Conservation (phyloP, 2,888 invertebrate species). For the Parnassius mnemosyne region DNA sequence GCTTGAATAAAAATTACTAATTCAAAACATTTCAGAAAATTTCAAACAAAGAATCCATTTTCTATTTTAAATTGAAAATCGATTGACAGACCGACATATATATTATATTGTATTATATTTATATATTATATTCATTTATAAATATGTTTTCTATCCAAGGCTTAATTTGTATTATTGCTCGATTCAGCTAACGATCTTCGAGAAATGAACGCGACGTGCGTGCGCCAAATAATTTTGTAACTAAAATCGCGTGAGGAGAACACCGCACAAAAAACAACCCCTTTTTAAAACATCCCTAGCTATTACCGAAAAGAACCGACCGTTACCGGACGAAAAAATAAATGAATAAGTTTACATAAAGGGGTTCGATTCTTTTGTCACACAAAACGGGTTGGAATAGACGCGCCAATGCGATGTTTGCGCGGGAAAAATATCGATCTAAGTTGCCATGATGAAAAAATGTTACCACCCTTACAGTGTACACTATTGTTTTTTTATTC, state of each 20-base stretch:
- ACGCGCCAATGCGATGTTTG: conserved; percentile 57
- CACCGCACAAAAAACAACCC: conserved; percentile 64
- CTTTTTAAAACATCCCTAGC: conserved; percentile 64
- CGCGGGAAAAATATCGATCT: conserved; percentile 72
- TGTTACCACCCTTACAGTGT: conserved; percentile 58
- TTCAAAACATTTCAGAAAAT: too few species aligned
- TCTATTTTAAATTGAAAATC: neutral
- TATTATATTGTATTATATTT: too few species aligned
- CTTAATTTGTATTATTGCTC: conserved; percentile 7
- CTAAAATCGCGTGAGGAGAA: conserved; percentile 68
- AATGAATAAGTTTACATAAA: conserved; percentile 72
- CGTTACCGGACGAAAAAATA: conserved; percentile 72
- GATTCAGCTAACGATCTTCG: conserved; percentile 7
- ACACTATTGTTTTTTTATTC: conserved; percentile 62
- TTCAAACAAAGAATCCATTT: too few species aligned
- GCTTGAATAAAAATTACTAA: too few species aligned
- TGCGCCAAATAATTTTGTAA: conserved; percentile 61
- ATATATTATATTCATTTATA: too few species aligned
- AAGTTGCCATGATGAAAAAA: conserved; percentile 56
- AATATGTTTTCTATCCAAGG: conserved; percentile 1
- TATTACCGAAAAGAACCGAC: conserved; percentile 75
- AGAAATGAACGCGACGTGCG: conserved; percentile 45
- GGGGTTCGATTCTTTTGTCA: conserved; percentile 60
- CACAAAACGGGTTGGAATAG: conserved; percentile 46
- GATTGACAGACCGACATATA: neutral